Conservation (phyloP, 2,797 vertebrate genomes). For the Thaleichthys pacificus region DNA sequence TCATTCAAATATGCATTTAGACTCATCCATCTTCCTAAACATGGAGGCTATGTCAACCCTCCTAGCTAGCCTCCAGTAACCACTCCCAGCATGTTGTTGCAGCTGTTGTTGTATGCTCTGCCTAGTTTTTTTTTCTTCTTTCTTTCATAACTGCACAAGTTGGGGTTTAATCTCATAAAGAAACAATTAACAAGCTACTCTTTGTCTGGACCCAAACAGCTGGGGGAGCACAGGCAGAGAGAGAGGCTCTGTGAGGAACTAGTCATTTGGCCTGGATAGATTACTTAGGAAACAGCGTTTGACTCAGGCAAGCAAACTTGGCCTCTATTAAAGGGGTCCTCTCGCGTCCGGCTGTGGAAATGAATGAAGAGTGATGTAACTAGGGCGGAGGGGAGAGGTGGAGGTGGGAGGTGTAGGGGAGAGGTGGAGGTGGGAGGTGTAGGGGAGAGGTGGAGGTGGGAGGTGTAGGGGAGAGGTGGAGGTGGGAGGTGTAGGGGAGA, state of each 20-base stretch:
- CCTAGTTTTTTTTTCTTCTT: neutral
- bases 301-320: constrained; percentile 53
- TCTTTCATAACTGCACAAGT: constrained; percentile 45
- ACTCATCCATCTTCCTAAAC: constrained; percentile 35
- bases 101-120: constrained; percentile 50
- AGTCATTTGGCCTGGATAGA: constrained; percentile 56
- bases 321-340: constrained; percentile 25
- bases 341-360: constrained; percentile 28
- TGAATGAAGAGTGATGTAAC: constrained; percentile 33
- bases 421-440: no score
- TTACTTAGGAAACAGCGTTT: constrained; percentile 46
- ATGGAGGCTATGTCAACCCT: constrained; percentile 29
- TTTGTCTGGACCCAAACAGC: constrained; percentile 60
- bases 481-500: no score
- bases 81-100: constrained; percentile 47
- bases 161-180: constrained; percentile 55
- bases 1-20: constrained; percentile 10
- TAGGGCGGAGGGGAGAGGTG: neutral
- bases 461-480: no score
- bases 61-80: constrained; percentile 17
- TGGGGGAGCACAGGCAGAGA: constrained; percentile 16
- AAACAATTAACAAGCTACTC: constrained; percentile 64
- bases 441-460: no score
- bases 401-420: no score
- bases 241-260: constrained; percentile 10